Evolutionary conservation across 2,113 vertebrate genomes (phyloP).

Genomic region (Penelope pileata): DNA sequence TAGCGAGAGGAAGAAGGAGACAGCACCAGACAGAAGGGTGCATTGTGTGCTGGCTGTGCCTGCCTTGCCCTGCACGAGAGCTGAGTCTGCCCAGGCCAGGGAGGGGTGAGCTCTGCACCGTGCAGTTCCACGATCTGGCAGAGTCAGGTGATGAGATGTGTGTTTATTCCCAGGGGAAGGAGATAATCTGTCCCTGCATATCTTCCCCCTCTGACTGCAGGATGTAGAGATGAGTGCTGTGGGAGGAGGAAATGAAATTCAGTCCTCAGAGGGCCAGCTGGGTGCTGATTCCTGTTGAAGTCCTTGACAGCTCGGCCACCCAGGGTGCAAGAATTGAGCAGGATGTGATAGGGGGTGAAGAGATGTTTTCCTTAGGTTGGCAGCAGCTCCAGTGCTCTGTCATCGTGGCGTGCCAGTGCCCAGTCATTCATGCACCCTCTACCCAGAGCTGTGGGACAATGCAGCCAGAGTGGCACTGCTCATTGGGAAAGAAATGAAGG

Average conservation of each 20-base stretch:
- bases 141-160: background rate
- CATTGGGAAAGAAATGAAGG: background rate
- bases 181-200: background rate
- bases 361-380: background rate
- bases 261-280: background rate
- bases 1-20: background rate
- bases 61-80: background rate
- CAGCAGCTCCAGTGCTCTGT: background rate
- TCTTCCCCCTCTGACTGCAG: too few species aligned
- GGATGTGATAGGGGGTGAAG: background rate
- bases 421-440: background rate
- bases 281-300: background rate
- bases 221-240: background rate
- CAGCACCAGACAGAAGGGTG: background rate
- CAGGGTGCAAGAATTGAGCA: rapidly evolving
- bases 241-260: background rate
- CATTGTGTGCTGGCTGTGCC: background rate
- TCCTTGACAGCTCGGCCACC: background rate
- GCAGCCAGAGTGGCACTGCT: background rate
- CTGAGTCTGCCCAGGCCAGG: background rate
- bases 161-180: background rate
- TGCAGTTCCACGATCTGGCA: background rate
- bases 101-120: background rate
- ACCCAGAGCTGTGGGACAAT: background rate
- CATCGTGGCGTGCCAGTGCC: background rate